A percentile compares a stretch with the other conserved stretches of the same genome.
phyloP scores from a whole-genome alignment of 2,797 vertebrate species.

The Gadopsis bispinosus region DNA sequence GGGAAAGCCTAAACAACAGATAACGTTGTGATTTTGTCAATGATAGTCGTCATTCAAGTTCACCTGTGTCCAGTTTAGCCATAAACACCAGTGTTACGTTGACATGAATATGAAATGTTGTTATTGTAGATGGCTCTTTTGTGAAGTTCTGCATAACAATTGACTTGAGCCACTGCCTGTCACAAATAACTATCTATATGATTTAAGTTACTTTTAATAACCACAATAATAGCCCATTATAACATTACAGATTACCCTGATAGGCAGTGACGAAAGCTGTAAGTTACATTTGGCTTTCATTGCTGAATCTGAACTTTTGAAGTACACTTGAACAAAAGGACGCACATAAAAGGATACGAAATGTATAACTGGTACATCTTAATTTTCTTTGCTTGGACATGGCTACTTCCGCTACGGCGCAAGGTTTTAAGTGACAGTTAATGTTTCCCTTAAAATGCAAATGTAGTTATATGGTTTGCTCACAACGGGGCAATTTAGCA shows the following conservation, averaged over 20 bases:
- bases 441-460: neutral
- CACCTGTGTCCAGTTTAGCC: neutral
- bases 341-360: neutral
- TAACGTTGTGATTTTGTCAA: neutral
- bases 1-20: slow-evolving; percentile 74
- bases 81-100: neutral
- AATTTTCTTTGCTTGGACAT: slow-evolving; percentile 7
- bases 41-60: neutral
- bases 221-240: neutral
- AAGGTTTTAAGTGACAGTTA: neutral
- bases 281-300: neutral
- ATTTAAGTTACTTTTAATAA: neutral
- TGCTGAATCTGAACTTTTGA: neutral
- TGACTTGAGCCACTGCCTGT: neutral
- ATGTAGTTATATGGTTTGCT: neutral
- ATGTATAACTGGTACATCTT: neutral
- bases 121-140: neutral
- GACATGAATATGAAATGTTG: neutral
- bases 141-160: neutral
- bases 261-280: neutral
- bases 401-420: slow-evolving; percentile 25
- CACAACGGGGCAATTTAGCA: fast-evolving
- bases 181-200: neutral
- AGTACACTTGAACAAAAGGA: neutral
- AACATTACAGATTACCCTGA: neutral